Conservation (phyloP, 35 echinoderm and acorn worm genomes). For the Ophioderma brevispina region DNA sequence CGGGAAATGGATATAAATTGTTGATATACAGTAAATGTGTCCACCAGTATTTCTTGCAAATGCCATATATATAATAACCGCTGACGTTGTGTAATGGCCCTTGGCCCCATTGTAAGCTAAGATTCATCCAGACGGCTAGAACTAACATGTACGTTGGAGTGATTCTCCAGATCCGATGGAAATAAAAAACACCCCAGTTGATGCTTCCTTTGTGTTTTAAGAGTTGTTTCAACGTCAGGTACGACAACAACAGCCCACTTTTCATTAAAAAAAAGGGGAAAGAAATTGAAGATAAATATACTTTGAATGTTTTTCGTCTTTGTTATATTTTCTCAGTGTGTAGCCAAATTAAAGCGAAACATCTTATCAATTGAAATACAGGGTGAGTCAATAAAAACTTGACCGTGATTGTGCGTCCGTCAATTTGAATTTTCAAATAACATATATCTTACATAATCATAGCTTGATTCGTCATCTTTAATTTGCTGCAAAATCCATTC, state of each 20-base stretch:
- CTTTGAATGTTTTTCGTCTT: too few relatives aligned
- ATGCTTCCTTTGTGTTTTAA: constrained; percentile 51
- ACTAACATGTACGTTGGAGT: constrained; percentile 83
- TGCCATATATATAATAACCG: neutral
- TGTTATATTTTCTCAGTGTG: too few relatives aligned
- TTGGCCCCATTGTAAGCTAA: constrained; percentile 50
- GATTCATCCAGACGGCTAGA: constrained; percentile 30
- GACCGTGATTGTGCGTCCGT: too few relatives aligned
- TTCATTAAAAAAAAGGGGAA: neutral
- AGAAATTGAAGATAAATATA: too few relatives aligned
- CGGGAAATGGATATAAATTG: constrained; percentile 72
- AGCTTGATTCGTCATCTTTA: too few relatives aligned
- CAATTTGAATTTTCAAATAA: too few relatives aligned
- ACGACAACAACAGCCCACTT: constrained; percentile 84
- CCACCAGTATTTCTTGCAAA: constrained; percentile 89
- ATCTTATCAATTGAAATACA: too few relatives aligned
- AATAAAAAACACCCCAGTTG: constrained; percentile 78
- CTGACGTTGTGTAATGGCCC: neutral
- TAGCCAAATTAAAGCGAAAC: too few relatives aligned
- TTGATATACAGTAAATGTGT: constrained; percentile 89
- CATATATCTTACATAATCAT: too few relatives aligned
- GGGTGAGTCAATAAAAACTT: too few relatives aligned
- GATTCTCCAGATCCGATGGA: constrained; percentile 76
- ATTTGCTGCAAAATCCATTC: too few relatives aligned
- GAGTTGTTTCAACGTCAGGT: constrained; percentile 70